These are phyloP conservation scores for Orchesella flavescens DNA, from an alignment of 2,888 invertebrate genomes.

Conservation along the genomic window DNA sequence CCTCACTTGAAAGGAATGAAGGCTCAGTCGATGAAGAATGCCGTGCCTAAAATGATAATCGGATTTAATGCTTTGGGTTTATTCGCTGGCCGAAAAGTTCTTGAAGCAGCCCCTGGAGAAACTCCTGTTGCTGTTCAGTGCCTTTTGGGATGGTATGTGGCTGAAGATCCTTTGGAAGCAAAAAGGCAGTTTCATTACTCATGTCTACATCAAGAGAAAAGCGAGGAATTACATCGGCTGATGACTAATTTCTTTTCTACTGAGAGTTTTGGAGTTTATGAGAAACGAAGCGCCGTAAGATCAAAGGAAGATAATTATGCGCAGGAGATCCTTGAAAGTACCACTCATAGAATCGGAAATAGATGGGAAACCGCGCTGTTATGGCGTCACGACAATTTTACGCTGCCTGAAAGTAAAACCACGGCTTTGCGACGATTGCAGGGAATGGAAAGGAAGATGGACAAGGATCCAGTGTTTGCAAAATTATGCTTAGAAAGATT, in stretches of 20 bases:
- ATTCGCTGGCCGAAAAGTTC: background rate
- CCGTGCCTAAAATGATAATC: background rate
- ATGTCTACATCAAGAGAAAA: background rate
- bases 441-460: constrained; percentile 15
- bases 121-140: background rate
- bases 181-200: background rate
- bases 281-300: background rate
- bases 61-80: background rate
- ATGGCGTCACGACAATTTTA: background rate
- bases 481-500: background rate
- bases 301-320: background rate
- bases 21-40: background rate
- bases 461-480: background rate
- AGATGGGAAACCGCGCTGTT: background rate
- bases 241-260: background rate
- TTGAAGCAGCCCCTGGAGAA: background rate
- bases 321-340: background rate
- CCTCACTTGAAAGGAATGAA: background rate
- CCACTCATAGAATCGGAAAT: background rate
- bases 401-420: background rate
- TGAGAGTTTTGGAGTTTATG: background rate
- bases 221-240: background rate
- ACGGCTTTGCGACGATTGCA: background rate
- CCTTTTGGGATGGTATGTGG: background rate
- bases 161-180: background rate